Conservation (phyloP, 2,113 vertebrate genomes). For the Sorex fumeus region DNA sequence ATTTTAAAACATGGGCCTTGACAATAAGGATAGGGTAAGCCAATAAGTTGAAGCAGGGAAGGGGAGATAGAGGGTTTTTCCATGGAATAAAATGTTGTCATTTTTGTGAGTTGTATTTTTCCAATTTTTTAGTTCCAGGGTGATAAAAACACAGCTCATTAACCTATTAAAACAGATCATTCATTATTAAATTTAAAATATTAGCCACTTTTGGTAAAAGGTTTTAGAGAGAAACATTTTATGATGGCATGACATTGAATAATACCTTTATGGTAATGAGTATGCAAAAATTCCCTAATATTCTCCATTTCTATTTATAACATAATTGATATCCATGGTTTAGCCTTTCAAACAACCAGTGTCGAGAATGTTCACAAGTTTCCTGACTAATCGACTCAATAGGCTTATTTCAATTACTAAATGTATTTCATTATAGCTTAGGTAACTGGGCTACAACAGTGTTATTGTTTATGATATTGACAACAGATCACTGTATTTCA, state of each 20-base stretch:
- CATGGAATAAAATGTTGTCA: not conserved
- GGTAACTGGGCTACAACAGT: too few species aligned
- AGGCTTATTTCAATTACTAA: not conserved
- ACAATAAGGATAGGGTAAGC: not conserved
- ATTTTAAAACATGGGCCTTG: too few species aligned
- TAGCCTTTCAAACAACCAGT: not conserved
- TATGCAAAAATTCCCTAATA: not conserved
- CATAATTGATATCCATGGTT: not conserved
- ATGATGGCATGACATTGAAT: not conserved
- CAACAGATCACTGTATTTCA: too few species aligned
- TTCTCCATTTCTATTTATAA: conserved; percentile 4
- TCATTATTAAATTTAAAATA: conserved; percentile 12
- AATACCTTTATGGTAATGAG: not conserved
- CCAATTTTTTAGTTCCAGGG: not conserved
- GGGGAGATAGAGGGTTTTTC: not conserved
- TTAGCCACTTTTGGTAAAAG: conserved; percentile 6
- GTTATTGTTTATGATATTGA: too few species aligned
- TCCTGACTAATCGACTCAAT: conserved; percentile 24
- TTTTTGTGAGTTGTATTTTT: not conserved
- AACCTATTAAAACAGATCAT: not conserved
- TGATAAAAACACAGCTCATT: not conserved
- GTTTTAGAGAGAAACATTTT: conserved; percentile 38
- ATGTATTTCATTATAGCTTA: too few species aligned
- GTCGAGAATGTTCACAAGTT: conserved; percentile 9
- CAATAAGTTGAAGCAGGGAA: not conserved